These are phyloP conservation scores for Neelides folsomi DNA, from an alignment of 2,888 invertebrate genomes.

Conservation along the genomic window DNA sequence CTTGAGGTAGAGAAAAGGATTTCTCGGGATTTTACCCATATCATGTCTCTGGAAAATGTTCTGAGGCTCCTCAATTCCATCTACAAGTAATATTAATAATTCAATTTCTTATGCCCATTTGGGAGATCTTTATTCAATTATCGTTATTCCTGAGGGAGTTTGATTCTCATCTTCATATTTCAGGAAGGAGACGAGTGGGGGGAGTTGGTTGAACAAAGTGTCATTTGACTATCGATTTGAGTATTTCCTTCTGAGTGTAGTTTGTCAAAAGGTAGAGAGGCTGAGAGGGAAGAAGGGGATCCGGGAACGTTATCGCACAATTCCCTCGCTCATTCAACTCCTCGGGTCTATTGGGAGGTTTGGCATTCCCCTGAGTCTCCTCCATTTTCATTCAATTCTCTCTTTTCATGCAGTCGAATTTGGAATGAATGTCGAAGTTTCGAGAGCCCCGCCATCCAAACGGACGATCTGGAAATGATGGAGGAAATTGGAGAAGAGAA, in stretches of 20 bases:
- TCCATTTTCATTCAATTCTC: no score
- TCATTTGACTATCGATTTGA: slow-evolving; percentile 12
- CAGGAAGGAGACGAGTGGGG: not conserved
- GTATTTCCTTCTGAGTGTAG: slow-evolving; percentile 11
- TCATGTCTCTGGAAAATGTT: slow-evolving; percentile 19
- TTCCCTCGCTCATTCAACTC: not conserved
- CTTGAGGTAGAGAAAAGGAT: slow-evolving; percentile 4
- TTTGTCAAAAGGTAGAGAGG: slow-evolving; percentile 15
- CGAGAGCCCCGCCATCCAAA: no score
- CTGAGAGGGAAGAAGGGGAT: slow-evolving; percentile 15
- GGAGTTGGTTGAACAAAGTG: not conserved
- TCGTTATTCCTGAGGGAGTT: not conserved
- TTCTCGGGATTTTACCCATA: slow-evolving; percentile 7
- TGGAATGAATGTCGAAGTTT: slow-evolving; percentile 5
- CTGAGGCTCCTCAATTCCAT: slow-evolving; percentile 9
- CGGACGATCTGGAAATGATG: no score
- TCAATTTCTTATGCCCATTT: not conserved
- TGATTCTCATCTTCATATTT: not conserved
- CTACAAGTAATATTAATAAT: slow-evolving; percentile 14
- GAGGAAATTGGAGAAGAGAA: no score
- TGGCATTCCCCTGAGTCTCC: no score
- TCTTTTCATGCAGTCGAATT: slow-evolving; percentile 3
- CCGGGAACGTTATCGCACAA: slow-evolving; percentile 11
- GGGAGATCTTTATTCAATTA: not conserved
- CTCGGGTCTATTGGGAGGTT: slow-evolving; percentile 10